Evolutionary conservation across 2,888 invertebrate species (phyloP).

Genomic region (Blastobasis adustella): DNA sequence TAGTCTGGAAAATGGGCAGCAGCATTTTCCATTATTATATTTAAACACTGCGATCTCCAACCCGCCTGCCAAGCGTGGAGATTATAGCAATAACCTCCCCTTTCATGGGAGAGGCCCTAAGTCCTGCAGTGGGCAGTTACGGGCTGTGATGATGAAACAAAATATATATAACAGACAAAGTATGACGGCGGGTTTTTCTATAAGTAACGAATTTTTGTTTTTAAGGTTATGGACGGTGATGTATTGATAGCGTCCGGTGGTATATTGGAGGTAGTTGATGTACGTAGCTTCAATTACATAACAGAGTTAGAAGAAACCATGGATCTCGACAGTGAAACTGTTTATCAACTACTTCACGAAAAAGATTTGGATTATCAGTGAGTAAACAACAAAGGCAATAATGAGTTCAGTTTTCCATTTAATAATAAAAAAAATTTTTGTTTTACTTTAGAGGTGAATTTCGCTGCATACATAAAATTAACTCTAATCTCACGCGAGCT

Average conservation of each 20-base stretch:
- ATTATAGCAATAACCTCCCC: no score
- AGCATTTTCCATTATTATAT: no score
- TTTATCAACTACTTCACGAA: slow-evolving; percentile 32
- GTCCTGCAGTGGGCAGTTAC: no score
- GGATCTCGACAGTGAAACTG: slow-evolving; percentile 22
- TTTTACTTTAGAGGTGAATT: slow-evolving; percentile 28
- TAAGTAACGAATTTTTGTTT: background rate
- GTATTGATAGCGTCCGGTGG: slow-evolving; percentile 31
- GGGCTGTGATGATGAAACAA: no score
- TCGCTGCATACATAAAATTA: slow-evolving; percentile 28
- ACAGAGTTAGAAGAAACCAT: slow-evolving; percentile 11
- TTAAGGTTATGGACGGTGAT: slow-evolving; percentile 28
- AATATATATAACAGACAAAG: background rate
- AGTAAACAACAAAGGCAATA: background rate
- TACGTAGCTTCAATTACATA: background rate
- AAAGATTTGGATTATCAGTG: slow-evolving; percentile 34
- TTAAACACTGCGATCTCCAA: no score
- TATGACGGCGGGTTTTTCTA: background rate
- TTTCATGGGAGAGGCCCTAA: no score
- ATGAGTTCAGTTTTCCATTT: background rate
- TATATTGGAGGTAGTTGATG: slow-evolving; percentile 6
- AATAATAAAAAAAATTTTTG: background rate
- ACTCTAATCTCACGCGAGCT: slow-evolving; percentile 35
- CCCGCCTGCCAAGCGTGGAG: no score
- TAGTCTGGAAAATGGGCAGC: no score